Base-by-base conservation (phyloP, 2,113 vertebrate genomes). In the Callospermophilus lateralis region DNA sequence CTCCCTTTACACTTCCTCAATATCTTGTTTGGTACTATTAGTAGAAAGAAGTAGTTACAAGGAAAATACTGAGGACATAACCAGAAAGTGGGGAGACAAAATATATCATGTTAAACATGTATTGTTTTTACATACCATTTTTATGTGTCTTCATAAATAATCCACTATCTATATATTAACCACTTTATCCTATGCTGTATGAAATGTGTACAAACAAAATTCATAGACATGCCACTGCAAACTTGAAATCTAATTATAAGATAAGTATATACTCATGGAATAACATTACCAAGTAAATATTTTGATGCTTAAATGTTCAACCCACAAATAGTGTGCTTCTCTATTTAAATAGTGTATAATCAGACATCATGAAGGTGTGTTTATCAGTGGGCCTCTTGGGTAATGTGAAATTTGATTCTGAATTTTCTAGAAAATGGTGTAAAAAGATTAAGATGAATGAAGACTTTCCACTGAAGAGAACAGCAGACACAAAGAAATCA, bases 171-270 rank as follows among this genome's bases (percentile, higher is more conserved):
- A n/a, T n/a, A n/a, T n/a, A n/a, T 91, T 91, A 4, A 28, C 1
- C 22, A 53, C 76, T 86, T 93, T 53, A 94, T 83, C 68, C 34
- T 81, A 30, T 37, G 32, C 16, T 85, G 3, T 73, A 65, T 77
- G 28, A 96, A 92, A 55, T 48, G 55, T 17, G 26, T 70, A 68
- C 3, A 93, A 92, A 90, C 42, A 74, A 94, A 88, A 89, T 20
- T 10, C 8, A 85, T 20, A 85, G 1, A 70, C 11, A 77, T 53
- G 20, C 2, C 30, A 51, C 3, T 68, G 26, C 91, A 79, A 79
- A 70, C 32, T 65, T 73, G 9, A 96, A 83, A 51, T 79, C 26
- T 72, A 73, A 74, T 91, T 45, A 20, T 53, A 39, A 87, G n/a
- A 78, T 6, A 87, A 84, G 10, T 19, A 63, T 22, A 26, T 5